Percentiles rank a stretch among this genome's conserved stretches.
These are phyloP conservation scores for Eilema depressum DNA, from an alignment of 2,888 invertebrate species.

Conservation along the genomic window DNA sequence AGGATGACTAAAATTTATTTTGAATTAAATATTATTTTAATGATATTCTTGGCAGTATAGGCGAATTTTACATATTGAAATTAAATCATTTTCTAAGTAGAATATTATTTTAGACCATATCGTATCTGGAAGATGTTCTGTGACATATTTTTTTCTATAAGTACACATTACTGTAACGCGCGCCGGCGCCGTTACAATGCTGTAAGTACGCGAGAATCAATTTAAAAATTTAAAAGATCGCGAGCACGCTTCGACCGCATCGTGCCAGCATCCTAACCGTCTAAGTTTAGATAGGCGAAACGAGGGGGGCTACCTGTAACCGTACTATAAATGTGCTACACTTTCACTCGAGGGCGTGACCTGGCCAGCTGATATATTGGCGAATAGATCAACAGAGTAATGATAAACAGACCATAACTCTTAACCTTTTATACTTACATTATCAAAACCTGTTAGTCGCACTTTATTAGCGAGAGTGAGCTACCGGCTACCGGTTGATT, in stretches of 20 bases:
- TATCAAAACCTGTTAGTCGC: not conserved
- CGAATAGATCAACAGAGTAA: conserved; percentile 58
- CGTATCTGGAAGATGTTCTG: no score
- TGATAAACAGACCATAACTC: conserved; percentile 34
- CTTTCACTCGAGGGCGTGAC: conserved; percentile 75
- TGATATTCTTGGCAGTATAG: no score
- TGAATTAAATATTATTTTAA: no score
- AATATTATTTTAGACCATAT: no score
- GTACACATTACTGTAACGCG: not conserved
- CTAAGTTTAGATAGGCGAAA: conserved; percentile 62
- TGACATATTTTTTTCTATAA: no score
- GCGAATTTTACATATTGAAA: no score
- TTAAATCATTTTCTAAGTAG: no score
- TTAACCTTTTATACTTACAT: not conserved
- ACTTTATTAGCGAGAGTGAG: not conserved
- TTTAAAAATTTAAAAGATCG: not conserved
- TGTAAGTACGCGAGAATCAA: not conserved
- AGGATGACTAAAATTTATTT: no score
- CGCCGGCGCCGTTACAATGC: not conserved
- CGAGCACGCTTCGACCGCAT: conserved; percentile 26
- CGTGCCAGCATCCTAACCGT: conserved; percentile 40
- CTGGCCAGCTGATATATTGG: conserved; percentile 69
- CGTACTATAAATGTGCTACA: conserved; percentile 68
- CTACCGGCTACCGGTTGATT: not conserved
- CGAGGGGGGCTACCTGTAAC: conserved; percentile 61